phyloP scores from a whole-genome alignment of 2,888 invertebrate species.

The Tromatobia lineatoria region DNA sequence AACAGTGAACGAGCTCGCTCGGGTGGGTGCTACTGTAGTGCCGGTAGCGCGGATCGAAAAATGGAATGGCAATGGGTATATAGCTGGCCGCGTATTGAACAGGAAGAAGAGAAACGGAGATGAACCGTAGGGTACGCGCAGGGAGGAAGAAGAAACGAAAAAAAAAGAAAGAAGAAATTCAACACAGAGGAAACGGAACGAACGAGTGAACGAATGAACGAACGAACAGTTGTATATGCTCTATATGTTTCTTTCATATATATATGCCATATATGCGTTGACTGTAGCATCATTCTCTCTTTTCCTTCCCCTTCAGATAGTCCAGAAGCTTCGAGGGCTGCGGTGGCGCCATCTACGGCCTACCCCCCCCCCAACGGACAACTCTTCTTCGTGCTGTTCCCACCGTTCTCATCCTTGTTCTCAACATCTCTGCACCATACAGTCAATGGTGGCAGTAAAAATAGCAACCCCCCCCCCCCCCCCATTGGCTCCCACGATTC shows the following conservation, averaged over 20 bases:
- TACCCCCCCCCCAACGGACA: constrained; percentile 45
- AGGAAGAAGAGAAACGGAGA: constrained; percentile 49
- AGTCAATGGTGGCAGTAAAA: constrained; percentile 25
- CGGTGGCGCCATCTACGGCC: constrained; percentile 58
- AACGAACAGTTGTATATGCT: constrained; percentile 52
- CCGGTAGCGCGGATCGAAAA: constrained; percentile 39
- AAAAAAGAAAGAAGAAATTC: constrained; percentile 19
- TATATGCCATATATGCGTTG: constrained; percentile 6
- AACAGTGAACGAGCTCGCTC: constrained; percentile 76
- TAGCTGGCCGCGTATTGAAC: constrained; percentile 28
- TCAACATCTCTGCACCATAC: constrained; percentile 30
- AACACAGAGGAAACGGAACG: constrained; percentile 65
- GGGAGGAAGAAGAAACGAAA: constrained; percentile 36
- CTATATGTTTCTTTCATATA: constrained; percentile 10
- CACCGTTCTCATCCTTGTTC: constrained; percentile 19
- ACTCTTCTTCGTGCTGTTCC: constrained; percentile 18
- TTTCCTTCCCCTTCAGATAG: constrained; percentile 65
- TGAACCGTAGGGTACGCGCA: constrained; percentile 49
- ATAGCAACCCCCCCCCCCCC: constrained; percentile 30
- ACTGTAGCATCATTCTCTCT: constrained; percentile 67
- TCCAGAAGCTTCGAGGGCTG: constrained; percentile 38
- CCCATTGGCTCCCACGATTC: too few relatives aligned
- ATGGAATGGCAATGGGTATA: constrained; percentile 24
- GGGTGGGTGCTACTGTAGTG: constrained; percentile 14
- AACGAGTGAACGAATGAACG: constrained; percentile 70